A percentile compares a stretch with the other conserved stretches of the same genome.
Evolutionary conservation across 1,140 invertebrate genomes (phyloP).

Genomic region (Drosophila bocqueti): DNA sequence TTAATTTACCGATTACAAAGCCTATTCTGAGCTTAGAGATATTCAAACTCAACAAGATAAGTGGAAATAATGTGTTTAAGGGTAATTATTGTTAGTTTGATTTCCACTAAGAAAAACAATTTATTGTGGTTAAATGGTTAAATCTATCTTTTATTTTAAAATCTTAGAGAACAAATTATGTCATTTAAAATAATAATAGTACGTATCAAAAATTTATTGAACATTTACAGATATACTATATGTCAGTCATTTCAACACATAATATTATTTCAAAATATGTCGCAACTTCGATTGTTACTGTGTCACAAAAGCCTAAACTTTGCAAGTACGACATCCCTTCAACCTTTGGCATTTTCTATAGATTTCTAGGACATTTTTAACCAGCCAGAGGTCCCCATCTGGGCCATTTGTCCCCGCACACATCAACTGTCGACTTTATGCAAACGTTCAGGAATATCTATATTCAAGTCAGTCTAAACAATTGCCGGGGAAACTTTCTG

Average conservation of each 20-base stretch:
- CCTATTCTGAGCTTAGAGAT: not conserved
- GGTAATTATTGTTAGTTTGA: not conserved
- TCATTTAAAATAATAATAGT: not conserved
- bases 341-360: not conserved
- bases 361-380: not conserved
- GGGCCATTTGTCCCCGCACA: conserved; percentile 1
- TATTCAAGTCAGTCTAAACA: conserved; percentile 54
- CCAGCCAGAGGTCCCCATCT: conserved; percentile 22
- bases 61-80: not conserved
- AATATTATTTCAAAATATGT: not conserved
- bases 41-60: not conserved
- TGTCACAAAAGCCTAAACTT: not conserved
- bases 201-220: not conserved
- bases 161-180: not conserved
- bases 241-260: not conserved
- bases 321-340: not conserved
- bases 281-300: not conserved
- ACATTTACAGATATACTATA: not conserved
- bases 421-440: conserved; percentile 58
- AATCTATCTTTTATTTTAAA: not conserved
- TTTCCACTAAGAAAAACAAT: not conserved
- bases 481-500: conserved; percentile 64
- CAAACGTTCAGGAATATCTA: conserved; percentile 32
- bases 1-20: not conserved
- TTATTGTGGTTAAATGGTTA: no score